A percentile compares a stretch with the other conserved stretches of the same genome.
phyloP scores from a whole-genome alignment of 2,113 vertebrate genomes.

The Sebastes fasciatus region DNA sequence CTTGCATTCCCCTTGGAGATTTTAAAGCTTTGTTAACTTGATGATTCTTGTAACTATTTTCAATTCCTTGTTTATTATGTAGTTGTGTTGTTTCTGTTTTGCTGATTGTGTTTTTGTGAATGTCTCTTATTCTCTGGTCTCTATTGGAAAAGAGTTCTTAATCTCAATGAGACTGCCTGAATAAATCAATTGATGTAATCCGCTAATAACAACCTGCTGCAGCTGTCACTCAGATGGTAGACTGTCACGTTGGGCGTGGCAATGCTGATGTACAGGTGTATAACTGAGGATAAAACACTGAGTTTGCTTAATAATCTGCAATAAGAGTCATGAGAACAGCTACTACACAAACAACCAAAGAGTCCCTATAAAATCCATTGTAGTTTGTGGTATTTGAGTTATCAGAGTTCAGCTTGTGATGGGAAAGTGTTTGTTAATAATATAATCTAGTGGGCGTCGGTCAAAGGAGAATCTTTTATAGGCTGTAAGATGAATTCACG shows the following conservation, averaged over 20 bases:
- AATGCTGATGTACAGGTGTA: neutral
- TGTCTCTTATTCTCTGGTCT: too few species aligned
- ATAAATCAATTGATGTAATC: neutral
- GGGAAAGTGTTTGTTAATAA: neutral
- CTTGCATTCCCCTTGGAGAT: too few species aligned
- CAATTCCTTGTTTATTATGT: too few species aligned
- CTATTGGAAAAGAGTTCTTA: too few species aligned
- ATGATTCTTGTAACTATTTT: too few species aligned
- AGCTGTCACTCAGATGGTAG: neutral
- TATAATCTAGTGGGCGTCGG: neutral
- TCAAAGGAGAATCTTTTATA: neutral
- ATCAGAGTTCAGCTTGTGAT: slow-evolving; percentile 1
- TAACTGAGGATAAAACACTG: too few species aligned
- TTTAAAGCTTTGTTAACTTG: too few species aligned
- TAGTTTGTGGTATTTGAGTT: neutral
- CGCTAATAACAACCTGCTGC: neutral
- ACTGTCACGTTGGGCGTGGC: neutral
- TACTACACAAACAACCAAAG: neutral
- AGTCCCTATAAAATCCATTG: neutral
- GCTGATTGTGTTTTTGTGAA: too few species aligned
- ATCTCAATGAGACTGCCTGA: too few species aligned
- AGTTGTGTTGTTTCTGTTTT: too few species aligned
- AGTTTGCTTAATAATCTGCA: neutral
- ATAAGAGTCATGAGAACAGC: neutral
- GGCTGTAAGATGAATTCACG: neutral